These are phyloP conservation scores for Xiphophorus couchianus DNA, from an alignment of 2,113 vertebrate species.

Conservation along the genomic window DNA sequence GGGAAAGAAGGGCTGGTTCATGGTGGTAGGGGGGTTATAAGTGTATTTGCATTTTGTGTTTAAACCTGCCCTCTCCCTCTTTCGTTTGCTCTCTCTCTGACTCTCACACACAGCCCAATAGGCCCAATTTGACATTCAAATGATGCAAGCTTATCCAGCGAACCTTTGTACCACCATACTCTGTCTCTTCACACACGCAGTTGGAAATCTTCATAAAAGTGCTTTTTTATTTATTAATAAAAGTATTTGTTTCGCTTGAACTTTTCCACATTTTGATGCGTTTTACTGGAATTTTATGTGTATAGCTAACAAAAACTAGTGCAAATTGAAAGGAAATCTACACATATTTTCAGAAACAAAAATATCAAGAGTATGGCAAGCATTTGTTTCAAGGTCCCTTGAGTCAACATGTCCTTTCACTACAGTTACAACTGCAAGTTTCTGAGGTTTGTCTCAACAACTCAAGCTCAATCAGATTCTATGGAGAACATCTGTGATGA, in stretches of 20 bases:
- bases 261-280: background rate
- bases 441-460: background rate
- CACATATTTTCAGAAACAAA: background rate
- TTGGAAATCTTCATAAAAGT: constrained; percentile 23
- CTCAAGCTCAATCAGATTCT: background rate
- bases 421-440: background rate
- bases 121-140: constrained; percentile 96
- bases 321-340: background rate
- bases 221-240: background rate
- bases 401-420: background rate
- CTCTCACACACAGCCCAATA: constrained; percentile 61
- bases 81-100: constrained; percentile 5
- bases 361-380: background rate
- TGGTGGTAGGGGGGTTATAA: constrained; percentile 45
- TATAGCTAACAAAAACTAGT: background rate
- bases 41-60: constrained; percentile 90
- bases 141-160: constrained; percentile 74
- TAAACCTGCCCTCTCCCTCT: constrained; percentile 75
- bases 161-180: constrained; percentile 59
- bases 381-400: background rate
- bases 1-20: constrained; percentile 51
- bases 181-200: background rate
- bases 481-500: background rate
- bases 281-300: background rate
- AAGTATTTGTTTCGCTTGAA: background rate